phyloP scores from a whole-genome alignment of 2,888 invertebrate genomes.

The Hypomecis punctinalis region DNA sequence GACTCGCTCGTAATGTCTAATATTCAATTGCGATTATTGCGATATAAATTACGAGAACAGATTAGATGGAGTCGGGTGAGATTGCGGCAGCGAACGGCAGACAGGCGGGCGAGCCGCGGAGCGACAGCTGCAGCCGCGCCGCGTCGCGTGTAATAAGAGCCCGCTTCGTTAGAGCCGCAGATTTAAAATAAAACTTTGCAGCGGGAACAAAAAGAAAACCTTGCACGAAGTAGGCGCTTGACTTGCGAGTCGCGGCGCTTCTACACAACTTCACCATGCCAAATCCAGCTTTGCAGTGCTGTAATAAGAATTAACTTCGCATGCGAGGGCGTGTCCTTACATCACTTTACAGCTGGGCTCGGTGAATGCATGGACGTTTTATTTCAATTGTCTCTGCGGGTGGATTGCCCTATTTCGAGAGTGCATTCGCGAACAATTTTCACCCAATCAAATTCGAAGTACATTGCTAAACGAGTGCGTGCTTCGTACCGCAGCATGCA shows the following conservation, averaged over 20 bases:
- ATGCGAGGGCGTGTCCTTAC: slow-evolving; percentile 42
- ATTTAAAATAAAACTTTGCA: slow-evolving; percentile 80
- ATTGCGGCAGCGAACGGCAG: slow-evolving; percentile 16
- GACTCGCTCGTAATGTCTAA: slow-evolving; percentile 22
- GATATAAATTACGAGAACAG: slow-evolving; percentile 20
- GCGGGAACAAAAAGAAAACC: slow-evolving; percentile 74
- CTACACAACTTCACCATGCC: slow-evolving; percentile 32
- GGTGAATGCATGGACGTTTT: slow-evolving; percentile 60
- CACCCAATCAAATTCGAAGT: slow-evolving; percentile 66
- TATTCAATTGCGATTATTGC: slow-evolving; percentile 36
- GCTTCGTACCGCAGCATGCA: background rate
- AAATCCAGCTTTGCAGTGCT: slow-evolving; percentile 56
- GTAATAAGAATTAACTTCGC: slow-evolving; percentile 62
- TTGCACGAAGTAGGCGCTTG: slow-evolving; percentile 68
- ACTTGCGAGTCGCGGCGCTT: slow-evolving; percentile 61
- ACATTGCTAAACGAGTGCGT: slow-evolving; percentile 29
- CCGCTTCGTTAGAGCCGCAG: slow-evolving; percentile 78
- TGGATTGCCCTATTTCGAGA: slow-evolving; percentile 79
- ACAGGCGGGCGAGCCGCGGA: slow-evolving; percentile 28
- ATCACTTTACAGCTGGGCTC: slow-evolving; percentile 47
- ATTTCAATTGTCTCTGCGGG: slow-evolving; percentile 81
- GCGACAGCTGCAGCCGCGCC: slow-evolving; percentile 65
- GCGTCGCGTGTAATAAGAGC: slow-evolving; percentile 70
- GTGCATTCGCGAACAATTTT: slow-evolving; percentile 69
- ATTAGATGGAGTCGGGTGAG: slow-evolving; percentile 9